Evolutionary conservation across 2,113 vertebrate species (phyloP), one percentile per base, ranked within the genome.

Genomic region (Peucedramus taeniatus): DNA sequence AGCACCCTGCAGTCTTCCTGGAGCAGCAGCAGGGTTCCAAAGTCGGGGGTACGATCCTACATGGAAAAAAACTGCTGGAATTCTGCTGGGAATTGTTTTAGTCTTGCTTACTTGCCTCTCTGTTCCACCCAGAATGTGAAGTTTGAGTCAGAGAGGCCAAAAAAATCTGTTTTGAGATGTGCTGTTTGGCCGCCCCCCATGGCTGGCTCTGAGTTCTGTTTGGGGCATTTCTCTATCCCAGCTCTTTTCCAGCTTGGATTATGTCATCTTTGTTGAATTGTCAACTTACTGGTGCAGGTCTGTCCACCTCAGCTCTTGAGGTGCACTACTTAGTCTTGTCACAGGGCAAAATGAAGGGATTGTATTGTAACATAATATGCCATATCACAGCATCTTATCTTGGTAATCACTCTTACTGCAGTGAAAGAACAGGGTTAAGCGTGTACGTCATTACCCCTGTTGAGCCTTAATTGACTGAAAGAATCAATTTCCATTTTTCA

Each of bases 401-500:
- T 44, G 53, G 33, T 71, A 65, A 75, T 70, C 50, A 9, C 39
- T 37, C 26, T 70, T 66, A 57, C 54, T 44, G 21, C 68, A 33
- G 8, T 42, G 83, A 33, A 70, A 92, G 30, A 66, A 64, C 64
- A 65, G 71, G 66, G 47, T 90, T 86, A 89, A 77, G 19, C 1
- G 4, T 35, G 23, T 35, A 61, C 1, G 1, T 83, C 72, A 77
- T 65, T 79, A 47, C 23, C 39, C 28, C 66, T 15, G 49, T 63
- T 90, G 80, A 42, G 92, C 76, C 83, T 80, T 61, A 94, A 87
- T 60, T 54, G 69, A 66, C 49, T n/a, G 61, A 76, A 95, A 44
- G 30, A 92, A 87, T 96, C 74, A 59, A 93, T 95, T 93, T 87
- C 56, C 42, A 27, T 89, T 96, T 94, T 53, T 89, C 74, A 75